A percentile compares a stretch with the other conserved stretches of the same genome.
These are phyloP conservation scores for Mamestra configurata DNA, from an alignment of 1,140 invertebrate species.

Conservation along the genomic window DNA sequence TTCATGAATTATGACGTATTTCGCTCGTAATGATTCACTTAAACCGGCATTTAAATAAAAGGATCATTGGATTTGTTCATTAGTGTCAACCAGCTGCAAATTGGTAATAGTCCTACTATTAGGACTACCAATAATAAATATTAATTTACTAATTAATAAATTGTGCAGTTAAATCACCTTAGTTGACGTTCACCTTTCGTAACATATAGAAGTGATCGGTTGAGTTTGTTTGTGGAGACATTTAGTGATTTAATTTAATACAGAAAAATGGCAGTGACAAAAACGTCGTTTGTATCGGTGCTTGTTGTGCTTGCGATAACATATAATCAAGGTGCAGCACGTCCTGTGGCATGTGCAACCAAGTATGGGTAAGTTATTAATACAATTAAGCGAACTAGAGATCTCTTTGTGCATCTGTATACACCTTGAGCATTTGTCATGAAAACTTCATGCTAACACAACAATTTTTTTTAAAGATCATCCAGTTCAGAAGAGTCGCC, in stretches of 20 bases:
- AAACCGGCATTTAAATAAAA: slow-evolving; percentile 40
- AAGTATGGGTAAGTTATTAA: slow-evolving; percentile 34
- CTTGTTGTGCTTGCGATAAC: slow-evolving; percentile 39
- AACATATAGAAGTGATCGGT: slow-evolving; percentile 15
- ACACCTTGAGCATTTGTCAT: background rate
- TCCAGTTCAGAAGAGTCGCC: background rate
- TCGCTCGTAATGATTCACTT: slow-evolving; percentile 32
- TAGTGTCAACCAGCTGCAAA: slow-evolving; percentile 52
- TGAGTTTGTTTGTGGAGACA: slow-evolving; percentile 22
- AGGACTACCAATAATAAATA: slow-evolving; percentile 47
- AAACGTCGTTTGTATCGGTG: background rate
- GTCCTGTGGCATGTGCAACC: background rate
- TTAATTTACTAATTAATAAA: slow-evolving; percentile 47
- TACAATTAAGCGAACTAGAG: background rate
- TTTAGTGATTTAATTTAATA: slow-evolving; percentile 27
- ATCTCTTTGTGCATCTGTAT: background rate
- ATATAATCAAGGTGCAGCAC: slow-evolving; percentile 24
- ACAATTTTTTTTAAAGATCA: background rate
- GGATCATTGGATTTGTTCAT: slow-evolving; percentile 37
- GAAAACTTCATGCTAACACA: background rate
- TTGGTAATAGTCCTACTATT: slow-evolving; percentile 56
- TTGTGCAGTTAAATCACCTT: slow-evolving; percentile 40
- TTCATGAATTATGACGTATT: slow-evolving; percentile 20
- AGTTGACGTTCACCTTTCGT: slow-evolving; percentile 28
- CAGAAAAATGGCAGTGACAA: slow-evolving; percentile 39